Conservation (phyloP, 2,888 invertebrate species). For the Mythimna impura region DNA sequence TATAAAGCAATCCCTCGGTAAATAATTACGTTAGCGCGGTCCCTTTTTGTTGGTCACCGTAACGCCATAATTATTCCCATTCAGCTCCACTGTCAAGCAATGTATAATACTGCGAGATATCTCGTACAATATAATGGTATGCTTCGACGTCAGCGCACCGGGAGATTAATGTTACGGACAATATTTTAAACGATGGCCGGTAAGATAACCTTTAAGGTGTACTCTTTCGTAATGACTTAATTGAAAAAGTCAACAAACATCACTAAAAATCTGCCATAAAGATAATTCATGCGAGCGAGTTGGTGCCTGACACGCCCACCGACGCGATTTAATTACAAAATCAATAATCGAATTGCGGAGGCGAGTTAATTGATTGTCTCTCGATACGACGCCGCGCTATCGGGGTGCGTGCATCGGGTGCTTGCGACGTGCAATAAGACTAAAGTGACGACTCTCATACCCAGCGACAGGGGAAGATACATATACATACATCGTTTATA, state of each 20-base stretch:
- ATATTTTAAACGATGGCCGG: conserved; percentile 60
- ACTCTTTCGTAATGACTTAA: conserved; percentile 73
- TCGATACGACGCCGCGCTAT: conserved; percentile 80
- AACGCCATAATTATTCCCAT: conserved; percentile 80
- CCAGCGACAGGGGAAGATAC: conserved; percentile 39
- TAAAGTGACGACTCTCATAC: conserved; percentile 48
- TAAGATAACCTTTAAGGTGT: conserved; percentile 60
- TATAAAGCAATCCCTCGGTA: conserved; percentile 84
- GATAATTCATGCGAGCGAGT: conserved; percentile 72
- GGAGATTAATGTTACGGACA: conserved; percentile 61
- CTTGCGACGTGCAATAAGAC: conserved; percentile 57
- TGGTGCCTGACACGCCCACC: conserved; percentile 78
- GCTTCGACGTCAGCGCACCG: conserved; percentile 49
- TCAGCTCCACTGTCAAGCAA: conserved; percentile 72
- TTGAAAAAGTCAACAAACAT: conserved; percentile 79
- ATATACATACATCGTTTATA: conserved; percentile 51
- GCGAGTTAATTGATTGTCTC: conserved; percentile 84
- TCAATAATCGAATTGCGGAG: conserved; percentile 87
- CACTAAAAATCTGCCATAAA: conserved; percentile 72
- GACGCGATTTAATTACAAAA: conserved; percentile 88
- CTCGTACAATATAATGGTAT: conserved; percentile 63
- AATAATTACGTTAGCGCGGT: conserved; percentile 83
- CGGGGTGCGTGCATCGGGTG: conserved; percentile 80
- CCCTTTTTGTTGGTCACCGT: conserved; percentile 77
- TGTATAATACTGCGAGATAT: conserved; percentile 72